phyloP scores from a whole-genome alignment of 2,888 invertebrate species.

The Eupsilia transversa region DNA sequence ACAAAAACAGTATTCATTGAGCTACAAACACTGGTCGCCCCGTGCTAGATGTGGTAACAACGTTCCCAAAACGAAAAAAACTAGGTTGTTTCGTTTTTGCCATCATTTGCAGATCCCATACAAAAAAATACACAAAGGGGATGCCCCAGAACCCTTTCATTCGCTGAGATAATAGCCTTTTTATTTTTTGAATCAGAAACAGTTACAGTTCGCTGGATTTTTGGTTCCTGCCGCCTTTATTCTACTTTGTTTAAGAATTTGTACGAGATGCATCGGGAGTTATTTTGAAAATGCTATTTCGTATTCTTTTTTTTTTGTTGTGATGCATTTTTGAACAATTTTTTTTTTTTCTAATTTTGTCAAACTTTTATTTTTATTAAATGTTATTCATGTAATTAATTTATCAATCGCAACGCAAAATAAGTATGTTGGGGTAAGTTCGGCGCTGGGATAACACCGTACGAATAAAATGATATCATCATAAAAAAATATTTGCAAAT shows the following conservation, averaged over 20 bases:
- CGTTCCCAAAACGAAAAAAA: constrained; percentile 45
- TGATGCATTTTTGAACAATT: not conserved
- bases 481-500: too few species aligned
- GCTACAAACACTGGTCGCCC: constrained; percentile 8
- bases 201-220: constrained; percentile 63
- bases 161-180: constrained; percentile 68
- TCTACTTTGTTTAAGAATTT: constrained; percentile 42
- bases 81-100: constrained; percentile 55
- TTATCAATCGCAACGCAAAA: too few species aligned
- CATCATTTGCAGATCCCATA: constrained; percentile 61
- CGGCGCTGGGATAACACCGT: too few species aligned
- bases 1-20: constrained; percentile 40
- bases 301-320: not conserved
- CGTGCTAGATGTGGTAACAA: constrained; percentile 35
- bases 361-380: too few species aligned
- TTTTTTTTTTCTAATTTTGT: too few species aligned
- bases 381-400: too few species aligned
- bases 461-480: too few species aligned
- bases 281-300: constrained; percentile 1
- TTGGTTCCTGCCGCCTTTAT: constrained; percentile 51
- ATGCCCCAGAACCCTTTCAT: constrained; percentile 63
- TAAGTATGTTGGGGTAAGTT: too few species aligned
- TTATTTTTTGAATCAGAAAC: constrained; percentile 67
- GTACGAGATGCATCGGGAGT: constrained; percentile 19
- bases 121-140: constrained; percentile 63